phyloP scores from a whole-genome alignment of 2,888 invertebrate genomes.

The Amaurobius ferox region DNA sequence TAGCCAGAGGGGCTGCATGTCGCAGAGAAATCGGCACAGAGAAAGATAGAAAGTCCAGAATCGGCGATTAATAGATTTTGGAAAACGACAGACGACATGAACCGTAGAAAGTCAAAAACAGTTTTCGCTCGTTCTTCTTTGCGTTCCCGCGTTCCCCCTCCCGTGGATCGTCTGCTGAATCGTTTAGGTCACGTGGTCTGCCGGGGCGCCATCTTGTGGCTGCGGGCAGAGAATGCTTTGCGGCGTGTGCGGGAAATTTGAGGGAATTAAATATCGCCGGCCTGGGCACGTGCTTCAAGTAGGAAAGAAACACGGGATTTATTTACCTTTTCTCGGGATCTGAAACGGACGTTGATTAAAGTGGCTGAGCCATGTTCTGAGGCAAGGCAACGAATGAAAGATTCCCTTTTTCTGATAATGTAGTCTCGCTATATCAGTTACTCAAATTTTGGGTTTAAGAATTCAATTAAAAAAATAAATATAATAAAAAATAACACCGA shows the following conservation, averaged over 20 bases:
- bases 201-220: conserved; percentile 60
- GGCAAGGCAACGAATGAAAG: too few relatives aligned
- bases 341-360: neutral
- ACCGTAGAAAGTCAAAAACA: conserved; percentile 70
- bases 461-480: too few relatives aligned
- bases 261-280: conserved; percentile 46
- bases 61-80: conserved; percentile 21
- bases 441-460: too few relatives aligned
- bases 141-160: conserved; percentile 29
- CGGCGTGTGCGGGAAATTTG: conserved; percentile 54
- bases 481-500: too few relatives aligned
- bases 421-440: too few relatives aligned
- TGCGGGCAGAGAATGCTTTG: conserved; percentile 24
- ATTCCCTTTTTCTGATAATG: too few relatives aligned
- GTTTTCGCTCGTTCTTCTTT: conserved; percentile 66
- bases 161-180: conserved; percentile 52
- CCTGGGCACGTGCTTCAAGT: conserved; percentile 34
- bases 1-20: conserved; percentile 50
- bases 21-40: conserved; percentile 34
- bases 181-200: conserved; percentile 42
- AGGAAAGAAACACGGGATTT: neutral
- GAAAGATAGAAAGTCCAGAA: conserved; percentile 37
- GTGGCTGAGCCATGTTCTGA: too few relatives aligned
- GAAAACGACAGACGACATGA: conserved; percentile 53
- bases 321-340: neutral